Percentiles rank a stretch among this genome's conserved stretches.
phyloP scores from a whole-genome alignment of 37 sponge, comb jelly and placozoan species.

The Dysidea cf. avara region DNA sequence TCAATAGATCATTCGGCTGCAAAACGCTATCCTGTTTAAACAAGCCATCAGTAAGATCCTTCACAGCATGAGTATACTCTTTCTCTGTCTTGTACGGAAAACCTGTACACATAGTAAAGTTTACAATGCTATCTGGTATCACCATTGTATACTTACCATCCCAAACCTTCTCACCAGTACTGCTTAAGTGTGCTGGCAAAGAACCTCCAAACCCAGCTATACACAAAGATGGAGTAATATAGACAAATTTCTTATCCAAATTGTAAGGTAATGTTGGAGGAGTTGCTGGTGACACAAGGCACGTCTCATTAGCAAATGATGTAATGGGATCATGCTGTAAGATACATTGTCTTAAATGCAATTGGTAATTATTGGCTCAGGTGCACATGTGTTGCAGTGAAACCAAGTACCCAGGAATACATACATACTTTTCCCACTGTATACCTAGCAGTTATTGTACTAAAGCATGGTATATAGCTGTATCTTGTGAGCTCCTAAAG shows the following conservation, averaged over 20 bases:
- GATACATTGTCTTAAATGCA: no score
- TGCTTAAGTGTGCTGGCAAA: constrained; percentile 63
- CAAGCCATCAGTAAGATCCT: constrained; percentile 40
- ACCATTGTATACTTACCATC: constrained; percentile 35
- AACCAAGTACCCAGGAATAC: no score
- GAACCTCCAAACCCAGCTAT: constrained; percentile 82
- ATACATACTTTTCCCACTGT: no score
- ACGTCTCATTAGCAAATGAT: constrained; percentile 19
- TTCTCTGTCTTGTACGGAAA: constrained; percentile 67
- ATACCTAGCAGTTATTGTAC: no score
- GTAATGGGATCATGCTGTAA: constrained; percentile 61
- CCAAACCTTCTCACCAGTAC: constrained; percentile 64
- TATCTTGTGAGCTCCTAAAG: no score
- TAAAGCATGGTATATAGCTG: no score
- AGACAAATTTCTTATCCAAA: no score
- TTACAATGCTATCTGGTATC: no score
- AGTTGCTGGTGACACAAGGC: background rate
- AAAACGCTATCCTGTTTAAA: constrained; percentile 10
- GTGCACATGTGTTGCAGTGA: no score
- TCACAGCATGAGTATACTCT: constrained; percentile 38
- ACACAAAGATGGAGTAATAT: constrained; percentile 43
- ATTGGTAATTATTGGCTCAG: no score
- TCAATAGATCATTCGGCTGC: constrained; percentile 38
- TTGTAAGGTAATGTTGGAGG: constrained; percentile 13
- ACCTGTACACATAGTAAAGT: constrained; percentile 16